Evolutionary conservation across 2,888 invertebrate species (phyloP).

Genomic region (Steinernema hermaphroditum): DNA sequence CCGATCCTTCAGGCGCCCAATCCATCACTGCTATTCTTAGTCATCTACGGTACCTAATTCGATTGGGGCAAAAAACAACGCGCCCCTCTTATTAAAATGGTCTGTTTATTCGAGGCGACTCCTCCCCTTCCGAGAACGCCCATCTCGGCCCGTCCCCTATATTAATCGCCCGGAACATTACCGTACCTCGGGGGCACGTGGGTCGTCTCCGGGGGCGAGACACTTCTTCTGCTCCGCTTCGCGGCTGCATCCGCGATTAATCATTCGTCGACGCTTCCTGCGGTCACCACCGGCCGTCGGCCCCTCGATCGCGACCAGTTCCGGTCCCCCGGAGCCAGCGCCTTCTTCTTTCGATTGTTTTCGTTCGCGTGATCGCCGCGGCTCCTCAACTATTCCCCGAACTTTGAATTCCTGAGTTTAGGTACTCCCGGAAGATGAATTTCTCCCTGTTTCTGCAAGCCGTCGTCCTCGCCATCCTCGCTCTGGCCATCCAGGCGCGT

Average conservation of each 20-base stretch:
- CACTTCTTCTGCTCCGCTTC: not conserved
- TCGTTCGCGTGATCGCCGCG: not conserved
- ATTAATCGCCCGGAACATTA: conserved; percentile 18
- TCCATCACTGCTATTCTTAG: conserved; percentile 4
- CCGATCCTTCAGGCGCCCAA: not conserved
- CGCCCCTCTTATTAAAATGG: not conserved
- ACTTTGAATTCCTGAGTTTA: not conserved
- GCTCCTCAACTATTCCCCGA: not conserved
- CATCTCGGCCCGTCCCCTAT: not conserved
- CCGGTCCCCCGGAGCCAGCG: not conserved
- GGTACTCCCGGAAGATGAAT: conserved; percentile 9
- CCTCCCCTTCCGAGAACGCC: not conserved
- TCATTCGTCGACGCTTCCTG: not conserved
- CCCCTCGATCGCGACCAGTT: not conserved
- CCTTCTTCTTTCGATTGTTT: not conserved
- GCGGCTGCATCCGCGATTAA: not conserved
- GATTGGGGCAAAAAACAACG: not conserved
- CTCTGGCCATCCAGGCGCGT: not conserved
- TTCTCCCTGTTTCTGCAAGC: not conserved
- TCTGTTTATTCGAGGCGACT: conserved; percentile 5
- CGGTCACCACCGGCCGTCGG: not conserved
- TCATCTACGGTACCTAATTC: conserved; percentile 12
- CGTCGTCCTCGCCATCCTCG: not conserved
- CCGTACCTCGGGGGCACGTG: not conserved
- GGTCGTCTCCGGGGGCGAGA: not conserved